A percentile compares a stretch with the other conserved stretches of the same genome.
Conservation (phyloP, 1,140 invertebrate genomes). For the Aphelenchoides besseyi region DNA sequence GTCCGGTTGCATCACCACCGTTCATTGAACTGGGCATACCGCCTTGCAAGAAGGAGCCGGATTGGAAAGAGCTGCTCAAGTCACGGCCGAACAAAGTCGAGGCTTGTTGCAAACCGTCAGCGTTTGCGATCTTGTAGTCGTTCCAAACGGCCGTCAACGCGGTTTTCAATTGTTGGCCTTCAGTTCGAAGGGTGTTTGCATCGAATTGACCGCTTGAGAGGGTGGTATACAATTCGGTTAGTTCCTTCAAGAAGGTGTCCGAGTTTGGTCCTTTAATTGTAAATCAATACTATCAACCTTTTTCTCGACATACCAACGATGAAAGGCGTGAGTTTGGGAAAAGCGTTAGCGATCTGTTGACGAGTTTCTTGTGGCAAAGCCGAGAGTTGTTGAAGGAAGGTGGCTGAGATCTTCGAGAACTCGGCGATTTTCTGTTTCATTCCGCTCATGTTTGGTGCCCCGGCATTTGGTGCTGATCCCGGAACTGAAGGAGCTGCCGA, state of each 20-base stretch:
- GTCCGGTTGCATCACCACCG: background rate
- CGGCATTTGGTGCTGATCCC: too few relatives aligned
- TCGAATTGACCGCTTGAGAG: background rate
- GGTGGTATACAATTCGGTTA: background rate
- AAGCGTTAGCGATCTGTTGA: background rate
- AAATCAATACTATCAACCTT: too few relatives aligned
- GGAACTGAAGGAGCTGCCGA: background rate
- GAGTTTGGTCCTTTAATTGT: background rate
- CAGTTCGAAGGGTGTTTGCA: background rate
- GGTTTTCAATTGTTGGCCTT: background rate
- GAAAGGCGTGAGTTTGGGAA: background rate
- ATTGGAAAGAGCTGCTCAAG: background rate
- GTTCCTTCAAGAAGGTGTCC: background rate
- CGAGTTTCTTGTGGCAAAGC: background rate
- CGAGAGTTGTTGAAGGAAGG: background rate
- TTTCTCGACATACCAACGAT: too few relatives aligned
- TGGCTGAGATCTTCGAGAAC: background rate
- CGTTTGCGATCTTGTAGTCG: conserved; percentile 3
- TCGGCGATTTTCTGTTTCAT: too few relatives aligned
- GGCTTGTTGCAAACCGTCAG: background rate
- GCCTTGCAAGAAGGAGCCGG: background rate
- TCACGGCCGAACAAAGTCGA: background rate
- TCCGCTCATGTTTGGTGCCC: too few relatives aligned
- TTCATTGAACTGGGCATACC: background rate
- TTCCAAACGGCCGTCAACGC: background rate